Base-by-base conservation (phyloP, 2,888 invertebrate genomes). In the Drosophila austrosaltans region DNA sequence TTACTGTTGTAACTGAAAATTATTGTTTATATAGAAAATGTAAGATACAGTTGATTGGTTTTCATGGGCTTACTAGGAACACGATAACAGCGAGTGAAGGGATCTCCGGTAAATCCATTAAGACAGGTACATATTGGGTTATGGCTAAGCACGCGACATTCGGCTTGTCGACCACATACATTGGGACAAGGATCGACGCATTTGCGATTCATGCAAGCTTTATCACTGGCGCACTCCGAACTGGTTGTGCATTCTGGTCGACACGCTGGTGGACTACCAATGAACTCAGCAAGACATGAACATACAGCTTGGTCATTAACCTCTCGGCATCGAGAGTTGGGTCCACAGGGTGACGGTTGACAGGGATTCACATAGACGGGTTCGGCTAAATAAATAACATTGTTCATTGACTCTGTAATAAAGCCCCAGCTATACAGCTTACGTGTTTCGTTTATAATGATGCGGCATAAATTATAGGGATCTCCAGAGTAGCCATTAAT, bases 121-220 rank as follows among this genome's bases (percentile, higher is more conserved):
- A 94, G 94, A 89, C 97, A 97, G 66, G 94, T 95, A 87, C 97
- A 97, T 82, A 96, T 95, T 1, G 96, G 96, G 89, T 95, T 94
- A 86, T 95, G 95, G 77, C 94, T 95, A 44, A 95, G 94, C 22
- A 96, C 96, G 77, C 94, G 94, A 81, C 97, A 97, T 71, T 94
- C 93, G 2, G 96, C 93, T 90, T 96, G 95, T 75, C 94, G 93
- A 32, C 96, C 96, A 91, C 97, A 96, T 72, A 95, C 94, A 75
- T 95, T 95, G 59, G 94, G 93, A 80, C 96, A 96, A 32, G 96
- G 96, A 90, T 96, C 95, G 8, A 92, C 92, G 91, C 96, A 96
- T 93, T 95, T 96, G 74, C 94, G 94, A 85, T 94, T 94, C 58
- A 95, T 92, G 90, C 95, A 96, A 32, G 96, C 96, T 89, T 93